phyloP scores from a whole-genome alignment of 2,113 vertebrate genomes.

The Setophaga coronata region DNA sequence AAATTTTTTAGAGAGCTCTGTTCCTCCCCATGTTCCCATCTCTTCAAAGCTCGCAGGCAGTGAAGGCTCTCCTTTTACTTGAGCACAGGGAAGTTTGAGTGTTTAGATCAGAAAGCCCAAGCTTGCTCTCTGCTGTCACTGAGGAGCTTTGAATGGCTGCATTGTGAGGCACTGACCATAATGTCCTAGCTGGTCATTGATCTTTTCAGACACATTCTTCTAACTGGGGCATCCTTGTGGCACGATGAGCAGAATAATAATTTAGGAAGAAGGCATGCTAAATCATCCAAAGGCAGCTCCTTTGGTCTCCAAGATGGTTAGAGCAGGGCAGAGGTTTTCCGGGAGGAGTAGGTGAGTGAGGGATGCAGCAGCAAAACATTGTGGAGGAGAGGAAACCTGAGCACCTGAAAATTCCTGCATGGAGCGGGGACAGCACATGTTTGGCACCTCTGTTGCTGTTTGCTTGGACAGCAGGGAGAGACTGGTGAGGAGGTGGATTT shows the following conservation, averaged over 20 bases:
- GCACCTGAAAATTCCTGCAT: not conserved
- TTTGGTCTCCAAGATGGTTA: not conserved
- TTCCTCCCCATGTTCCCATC: not conserved
- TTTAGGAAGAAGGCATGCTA: not conserved
- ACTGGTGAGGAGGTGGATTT: not conserved
- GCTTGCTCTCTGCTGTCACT: not conserved
- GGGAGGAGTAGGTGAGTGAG: not conserved
- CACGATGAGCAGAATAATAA: not conserved
- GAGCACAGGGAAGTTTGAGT: not conserved
- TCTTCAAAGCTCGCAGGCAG: not conserved
- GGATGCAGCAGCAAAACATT: not conserved
- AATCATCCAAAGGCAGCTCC: not conserved
- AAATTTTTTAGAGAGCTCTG: conserved; percentile 14
- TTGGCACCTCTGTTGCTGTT: not conserved
- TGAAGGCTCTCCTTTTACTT: not conserved
- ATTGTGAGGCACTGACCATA: not conserved
- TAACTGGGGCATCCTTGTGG: not conserved
- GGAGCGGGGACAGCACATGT: not conserved
- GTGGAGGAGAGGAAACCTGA: not conserved
- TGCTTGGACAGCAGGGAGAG: not conserved
- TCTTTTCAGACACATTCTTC: not conserved
- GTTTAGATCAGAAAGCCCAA: conserved; percentile 21
- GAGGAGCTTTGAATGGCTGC: conserved; percentile 8
- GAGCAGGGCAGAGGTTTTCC: not conserved
- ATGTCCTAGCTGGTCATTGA: not conserved